A percentile compares a stretch with the other conserved stretches of the same genome.
phyloP scores from a whole-genome alignment of 30 jellyfish, hydroid and myxozoan genomes.

The Cassiopea xamachana region DNA sequence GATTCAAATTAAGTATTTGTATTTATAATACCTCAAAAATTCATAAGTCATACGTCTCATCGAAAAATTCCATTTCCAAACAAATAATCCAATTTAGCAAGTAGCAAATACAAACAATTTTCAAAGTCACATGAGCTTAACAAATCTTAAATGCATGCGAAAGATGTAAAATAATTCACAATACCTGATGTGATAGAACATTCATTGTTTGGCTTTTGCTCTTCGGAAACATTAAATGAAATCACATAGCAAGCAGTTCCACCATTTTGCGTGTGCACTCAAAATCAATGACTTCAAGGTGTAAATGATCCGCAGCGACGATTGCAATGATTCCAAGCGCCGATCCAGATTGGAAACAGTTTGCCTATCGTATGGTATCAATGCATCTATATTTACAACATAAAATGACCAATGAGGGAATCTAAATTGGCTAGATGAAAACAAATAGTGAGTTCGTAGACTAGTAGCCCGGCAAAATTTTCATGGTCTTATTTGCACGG shows the following conservation, averaged over 20 bases:
- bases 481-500: conserved; percentile 35
- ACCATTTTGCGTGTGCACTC: conserved; percentile 2
- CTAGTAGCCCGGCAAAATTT: not conserved
- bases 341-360: no score
- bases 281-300: not conserved
- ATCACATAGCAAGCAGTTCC: not conserved
- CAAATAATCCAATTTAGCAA: not conserved
- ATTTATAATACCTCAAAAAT: no score
- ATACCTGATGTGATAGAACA: not conserved
- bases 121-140: not conserved
- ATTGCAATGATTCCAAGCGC: not conserved
- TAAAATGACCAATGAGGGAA: not conserved
- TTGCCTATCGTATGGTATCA: no score
- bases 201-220: not conserved
- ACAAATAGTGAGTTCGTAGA: not conserved
- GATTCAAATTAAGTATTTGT: no score
- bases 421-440: not conserved
- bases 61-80: not conserved
- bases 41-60: not conserved
- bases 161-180: not conserved
- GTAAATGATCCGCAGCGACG: not conserved
- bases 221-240: not conserved
- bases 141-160: not conserved
- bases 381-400: no score
- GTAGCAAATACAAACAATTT: not conserved